Evolutionary conservation across 2,888 invertebrate genomes (phyloP), one percentile per base, ranked within the genome.

Genomic region (Pristionchus japonicus): DNA sequence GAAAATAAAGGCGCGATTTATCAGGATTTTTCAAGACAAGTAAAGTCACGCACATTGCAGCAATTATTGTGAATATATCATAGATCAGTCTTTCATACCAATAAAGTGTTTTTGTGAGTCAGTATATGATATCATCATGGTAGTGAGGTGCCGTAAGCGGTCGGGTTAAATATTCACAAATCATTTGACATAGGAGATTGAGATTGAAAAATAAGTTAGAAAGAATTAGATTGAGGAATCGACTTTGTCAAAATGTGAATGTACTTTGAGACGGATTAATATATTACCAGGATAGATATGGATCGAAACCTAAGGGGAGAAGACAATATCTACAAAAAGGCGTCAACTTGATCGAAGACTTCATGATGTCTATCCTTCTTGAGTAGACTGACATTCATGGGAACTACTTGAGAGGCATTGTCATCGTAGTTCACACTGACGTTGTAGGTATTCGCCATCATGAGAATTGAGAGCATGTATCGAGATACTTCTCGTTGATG

Each of bases 391-490:
- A 87, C 80, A 23, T 80, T 70, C 80, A 47, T 64, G 0, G 37
- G 34, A 15, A 43, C 82, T 17, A 40, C 87, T 61, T 31, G 23
- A 34, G 57, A 13, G 15, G 47, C 43, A 31, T 43, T 57, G 27
- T 87, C 87, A 49, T 87, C 57, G 57, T 52, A 87, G 20, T 87
- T 70, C 23, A 87, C 57, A 9, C 37, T 20, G 15, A 87, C 87
- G 37, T 87, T 87, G 23, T 57, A 61, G 15, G 87, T 77, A 49
- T 87, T 87, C n/a, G 87, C 87, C 87, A 87, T 74, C 37, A 87
- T 37, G n/a, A 87, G 87, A 15, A 77, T n/a, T 13, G 74, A 49
- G 23, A 87, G 77, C 52, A 87, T 47, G 37, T 74, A 87, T 1
- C 87, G 87, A 52, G 87, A 87, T 31, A 87, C 87, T 52, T 87